Percentiles rank a stretch among this genome's conserved stretches.
These are phyloP conservation scores for Drosophila bifasciata DNA, from an alignment of 1,140 invertebrate species.

Conservation along the genomic window DNA sequence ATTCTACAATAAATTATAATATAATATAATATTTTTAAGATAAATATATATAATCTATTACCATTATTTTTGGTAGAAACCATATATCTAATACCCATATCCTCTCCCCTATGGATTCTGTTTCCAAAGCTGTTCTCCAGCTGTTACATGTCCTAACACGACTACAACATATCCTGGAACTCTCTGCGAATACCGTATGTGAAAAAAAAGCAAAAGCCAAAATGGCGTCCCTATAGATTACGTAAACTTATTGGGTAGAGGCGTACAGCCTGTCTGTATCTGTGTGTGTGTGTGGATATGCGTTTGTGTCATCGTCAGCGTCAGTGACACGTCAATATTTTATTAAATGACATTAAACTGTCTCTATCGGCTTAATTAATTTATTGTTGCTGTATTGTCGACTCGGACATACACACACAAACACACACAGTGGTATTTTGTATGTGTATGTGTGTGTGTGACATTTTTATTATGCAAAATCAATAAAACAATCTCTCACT, in stretches of 20 bases:
- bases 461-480: constrained; percentile 84
- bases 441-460: constrained; percentile 59
- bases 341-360: constrained; percentile 84
- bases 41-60: no score
- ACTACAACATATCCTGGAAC: no score
- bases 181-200: no score
- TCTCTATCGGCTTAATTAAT: constrained; percentile 84
- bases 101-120: no score
- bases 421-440: no score
- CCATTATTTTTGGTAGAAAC: no score
- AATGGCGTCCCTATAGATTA: constrained; percentile 68
- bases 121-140: no score
- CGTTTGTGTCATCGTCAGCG: constrained; percentile 68
- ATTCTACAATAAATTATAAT: no score
- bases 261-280: constrained; percentile 15
- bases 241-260: constrained; percentile 15
- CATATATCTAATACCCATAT: no score
- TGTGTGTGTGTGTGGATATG: constrained; percentile 37
- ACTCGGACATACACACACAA: constrained; percentile 28
- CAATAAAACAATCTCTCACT: constrained; percentile 83
- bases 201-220: constrained; percentile 67
- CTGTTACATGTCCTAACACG: no score
- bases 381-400: constrained; percentile 83
- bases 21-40: no score
- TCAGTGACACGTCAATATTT: constrained; percentile 83